A percentile compares a stretch with the other conserved stretches of the same genome.
These are phyloP conservation scores for Polymixis flavicincta DNA, from an alignment of 2,888 invertebrate species.

Conservation along the genomic window DNA sequence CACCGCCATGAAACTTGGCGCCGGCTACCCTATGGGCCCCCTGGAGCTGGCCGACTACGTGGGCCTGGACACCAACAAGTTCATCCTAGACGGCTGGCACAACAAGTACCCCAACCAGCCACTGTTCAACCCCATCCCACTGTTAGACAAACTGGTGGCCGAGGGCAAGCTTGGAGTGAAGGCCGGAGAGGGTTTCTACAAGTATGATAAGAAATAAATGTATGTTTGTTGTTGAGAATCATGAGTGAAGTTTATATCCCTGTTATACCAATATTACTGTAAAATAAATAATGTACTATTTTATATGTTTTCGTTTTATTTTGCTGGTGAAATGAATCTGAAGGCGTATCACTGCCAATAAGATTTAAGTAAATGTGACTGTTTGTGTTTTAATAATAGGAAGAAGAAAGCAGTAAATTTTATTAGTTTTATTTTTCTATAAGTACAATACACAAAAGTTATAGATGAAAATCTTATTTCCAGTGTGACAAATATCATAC, in stretches of 20 bases:
- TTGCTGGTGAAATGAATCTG: not conserved
- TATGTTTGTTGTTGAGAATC: constrained; percentile 45
- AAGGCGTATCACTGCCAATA: not conserved
- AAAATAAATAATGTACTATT: constrained; percentile 41
- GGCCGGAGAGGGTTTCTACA: constrained; percentile 96
- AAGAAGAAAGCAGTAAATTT: constrained; percentile 13
- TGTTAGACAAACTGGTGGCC: constrained; percentile 93
- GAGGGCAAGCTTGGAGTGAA: constrained; percentile 96
- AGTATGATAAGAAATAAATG: constrained; percentile 89
- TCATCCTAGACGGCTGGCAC: constrained; percentile 95
- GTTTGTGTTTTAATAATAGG: not conserved
- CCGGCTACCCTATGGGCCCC: constrained; percentile 97
- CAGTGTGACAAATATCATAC: constrained; percentile 21
- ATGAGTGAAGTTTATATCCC: constrained; percentile 45
- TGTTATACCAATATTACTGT: constrained; percentile 33
- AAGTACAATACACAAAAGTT: constrained; percentile 56
- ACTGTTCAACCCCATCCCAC: constrained; percentile 75
- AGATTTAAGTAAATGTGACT: not conserved
- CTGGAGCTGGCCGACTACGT: constrained; percentile 96
- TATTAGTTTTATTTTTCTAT: constrained; percentile 56
- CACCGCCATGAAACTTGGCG: constrained; percentile 97
- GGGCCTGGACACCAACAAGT: constrained; percentile 95
- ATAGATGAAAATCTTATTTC: constrained; percentile 40
- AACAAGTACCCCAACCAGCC: constrained; percentile 84
- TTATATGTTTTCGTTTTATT: constrained; percentile 13